Conservation (phyloP, 1,140 invertebrate species). For the Zaprionus davidi region DNA sequence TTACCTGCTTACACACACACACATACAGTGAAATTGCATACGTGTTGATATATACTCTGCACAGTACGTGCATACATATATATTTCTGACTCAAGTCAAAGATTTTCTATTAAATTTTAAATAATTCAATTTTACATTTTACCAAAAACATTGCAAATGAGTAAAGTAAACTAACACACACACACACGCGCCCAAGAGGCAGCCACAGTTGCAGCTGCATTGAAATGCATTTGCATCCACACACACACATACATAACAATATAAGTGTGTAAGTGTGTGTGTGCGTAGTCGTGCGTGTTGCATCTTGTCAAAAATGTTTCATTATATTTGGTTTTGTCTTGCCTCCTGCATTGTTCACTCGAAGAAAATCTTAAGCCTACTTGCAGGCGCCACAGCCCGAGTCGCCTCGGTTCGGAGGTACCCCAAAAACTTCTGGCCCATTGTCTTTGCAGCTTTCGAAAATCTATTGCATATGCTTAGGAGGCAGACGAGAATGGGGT, state of each 20-base stretch:
- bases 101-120: conserved; percentile 83
- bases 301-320: conserved; percentile 80
- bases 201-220: conserved; percentile 47
- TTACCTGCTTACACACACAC: conserved; percentile 21
- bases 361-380: conserved; percentile 79
- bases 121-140: conserved; percentile 83
- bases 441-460: conserved; percentile 64
- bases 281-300: conserved; percentile 52
- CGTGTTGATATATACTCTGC: conserved; percentile 16
- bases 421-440: conserved; percentile 13
- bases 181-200: conserved; percentile 26
- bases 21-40: conserved; percentile 2
- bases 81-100: conserved; percentile 74
- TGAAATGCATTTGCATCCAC: conserved; percentile 6
- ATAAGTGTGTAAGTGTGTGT: background rate
- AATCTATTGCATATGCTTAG: conserved; percentile 70
- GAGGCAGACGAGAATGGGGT: conserved; percentile 12
- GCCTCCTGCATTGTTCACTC: conserved; percentile 63
- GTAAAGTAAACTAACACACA: conserved; percentile 70
- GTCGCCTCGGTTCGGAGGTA: background rate
- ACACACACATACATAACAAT: background rate
- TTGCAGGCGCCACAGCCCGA: conserved; percentile 31
- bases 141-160: conserved; percentile 80
- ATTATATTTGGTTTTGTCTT: conserved; percentile 74
- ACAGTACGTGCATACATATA: conserved; percentile 31